phyloP scores from a whole-genome alignment of 1,140 invertebrate genomes.

The Leptonema lineaticorne region DNA sequence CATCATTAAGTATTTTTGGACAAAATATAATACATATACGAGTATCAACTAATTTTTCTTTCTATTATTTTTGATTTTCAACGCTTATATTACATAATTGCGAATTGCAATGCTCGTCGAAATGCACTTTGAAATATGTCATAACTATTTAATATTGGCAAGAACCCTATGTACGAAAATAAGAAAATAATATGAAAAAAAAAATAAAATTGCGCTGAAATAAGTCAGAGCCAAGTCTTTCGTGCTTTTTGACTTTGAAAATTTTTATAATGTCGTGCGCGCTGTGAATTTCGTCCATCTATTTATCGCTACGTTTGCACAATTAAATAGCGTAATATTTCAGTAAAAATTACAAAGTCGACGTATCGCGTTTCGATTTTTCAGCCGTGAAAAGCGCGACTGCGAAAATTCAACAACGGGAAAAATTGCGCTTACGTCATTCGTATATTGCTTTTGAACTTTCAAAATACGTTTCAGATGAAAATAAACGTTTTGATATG shows the following conservation, averaged over 20 bases:
- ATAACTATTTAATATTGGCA: conserved; percentile 13
- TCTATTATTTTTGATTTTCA: too few species aligned
- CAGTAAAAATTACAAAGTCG: not conserved
- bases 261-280: not conserved
- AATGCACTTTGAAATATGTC: too few species aligned
- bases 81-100: too few species aligned
- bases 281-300: too few species aligned
- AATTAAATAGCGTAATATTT: too few species aligned
- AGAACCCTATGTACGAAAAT: not conserved
- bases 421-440: not conserved
- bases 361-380: not conserved
- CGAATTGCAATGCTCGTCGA: too few species aligned
- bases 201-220: not conserved
- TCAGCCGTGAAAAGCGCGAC: not conserved
- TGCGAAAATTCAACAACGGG: not conserved
- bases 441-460: not conserved
- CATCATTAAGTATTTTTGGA: too few species aligned
- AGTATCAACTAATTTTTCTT: too few species aligned
- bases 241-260: not conserved
- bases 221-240: conserved; percentile 6
- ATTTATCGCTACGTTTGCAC: too few species aligned
- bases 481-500: not conserved
- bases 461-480: not conserved
- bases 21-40: too few species aligned
- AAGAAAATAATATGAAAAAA: not conserved